Percentiles rank a stretch among this genome's conserved stretches.
phyloP scores from a whole-genome alignment of 2,888 invertebrate species.

The Entomobrya multifasciata region DNA sequence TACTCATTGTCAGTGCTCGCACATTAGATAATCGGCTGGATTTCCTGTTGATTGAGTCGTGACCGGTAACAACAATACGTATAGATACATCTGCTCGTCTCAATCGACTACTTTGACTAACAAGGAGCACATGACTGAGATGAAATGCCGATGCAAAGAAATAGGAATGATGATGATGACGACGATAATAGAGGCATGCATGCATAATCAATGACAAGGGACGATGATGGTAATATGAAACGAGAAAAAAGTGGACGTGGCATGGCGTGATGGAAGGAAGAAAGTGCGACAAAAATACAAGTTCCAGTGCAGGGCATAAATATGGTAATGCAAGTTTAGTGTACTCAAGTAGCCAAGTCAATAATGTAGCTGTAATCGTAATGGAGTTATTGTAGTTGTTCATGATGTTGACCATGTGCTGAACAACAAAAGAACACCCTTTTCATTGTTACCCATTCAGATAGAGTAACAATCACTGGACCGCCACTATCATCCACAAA shows the following conservation, averaged over 20 bases:
- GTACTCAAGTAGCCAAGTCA: too few species aligned
- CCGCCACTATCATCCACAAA: not conserved
- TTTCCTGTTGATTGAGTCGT: constrained; percentile 44
- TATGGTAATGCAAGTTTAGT: not conserved
- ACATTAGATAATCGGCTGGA: constrained; percentile 23
- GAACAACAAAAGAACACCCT: constrained; percentile 11
- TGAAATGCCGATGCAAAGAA: not conserved
- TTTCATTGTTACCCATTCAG: constrained; percentile 20
- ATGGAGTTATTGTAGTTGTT: constrained; percentile 4
- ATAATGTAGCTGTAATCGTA: too few species aligned
- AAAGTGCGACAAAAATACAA: not conserved
- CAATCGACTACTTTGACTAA: not conserved
- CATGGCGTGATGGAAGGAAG: constrained; percentile 19
- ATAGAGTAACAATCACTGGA: constrained; percentile 21
- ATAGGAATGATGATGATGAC: not conserved
- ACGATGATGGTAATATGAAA: constrained; percentile 12
- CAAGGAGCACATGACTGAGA: constrained; percentile 18
- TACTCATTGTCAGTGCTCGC: constrained; percentile 24
- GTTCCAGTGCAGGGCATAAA: not conserved
- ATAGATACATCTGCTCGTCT: too few species aligned
- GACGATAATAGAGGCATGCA: constrained; percentile 42
- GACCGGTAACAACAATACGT: constrained; percentile 17
- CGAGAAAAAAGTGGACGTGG: constrained; percentile 9
- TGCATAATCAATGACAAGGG: constrained; percentile 66
- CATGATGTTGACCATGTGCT: not conserved